These are phyloP conservation scores for Tenrec ecaudatus DNA, from an alignment of 2,113 vertebrate genomes.

Conservation along the genomic window DNA sequence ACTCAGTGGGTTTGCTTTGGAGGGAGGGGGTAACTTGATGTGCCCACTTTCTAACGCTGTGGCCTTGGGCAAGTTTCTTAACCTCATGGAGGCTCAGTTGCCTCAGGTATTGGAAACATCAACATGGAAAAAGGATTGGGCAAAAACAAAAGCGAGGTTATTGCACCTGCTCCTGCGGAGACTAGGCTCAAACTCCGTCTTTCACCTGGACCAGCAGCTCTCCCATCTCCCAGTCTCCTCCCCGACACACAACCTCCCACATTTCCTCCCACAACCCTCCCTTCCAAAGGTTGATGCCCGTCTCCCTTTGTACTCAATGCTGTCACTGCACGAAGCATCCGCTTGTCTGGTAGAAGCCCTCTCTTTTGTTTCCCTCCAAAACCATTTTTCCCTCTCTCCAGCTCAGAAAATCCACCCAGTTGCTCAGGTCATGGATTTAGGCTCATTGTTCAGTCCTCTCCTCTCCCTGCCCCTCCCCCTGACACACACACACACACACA, in stretches of 20 bases:
- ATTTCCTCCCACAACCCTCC: not conserved
- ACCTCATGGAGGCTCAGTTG: slow-evolving; percentile 15
- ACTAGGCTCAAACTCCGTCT: not conserved
- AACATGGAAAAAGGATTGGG: not conserved
- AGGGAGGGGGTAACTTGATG: not conserved
- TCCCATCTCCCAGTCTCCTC: not conserved
- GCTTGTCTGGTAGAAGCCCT: not conserved
- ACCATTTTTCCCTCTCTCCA: not conserved
- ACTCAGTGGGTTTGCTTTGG: not conserved
- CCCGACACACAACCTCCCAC: not conserved
- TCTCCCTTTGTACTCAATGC: slow-evolving; percentile 7
- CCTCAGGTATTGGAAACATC: not conserved
- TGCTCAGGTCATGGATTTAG: not conserved
- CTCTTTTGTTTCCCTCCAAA: not conserved
- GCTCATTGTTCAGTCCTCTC: not conserved
- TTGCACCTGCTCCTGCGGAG: not conserved
- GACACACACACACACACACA: not conserved
- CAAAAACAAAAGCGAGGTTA: not conserved
- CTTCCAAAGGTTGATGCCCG: not conserved
- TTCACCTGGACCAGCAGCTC: not conserved
- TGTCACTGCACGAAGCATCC: not conserved
- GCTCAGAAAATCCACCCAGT: slow-evolving; percentile 24
- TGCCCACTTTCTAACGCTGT: not conserved
- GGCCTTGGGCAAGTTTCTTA: not conserved
- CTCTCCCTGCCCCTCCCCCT: not conserved